Percentiles rank a stretch among this genome's conserved stretches.
Conservation (phyloP, 2,797 vertebrate genomes). For the Trachops cirrhosus region DNA sequence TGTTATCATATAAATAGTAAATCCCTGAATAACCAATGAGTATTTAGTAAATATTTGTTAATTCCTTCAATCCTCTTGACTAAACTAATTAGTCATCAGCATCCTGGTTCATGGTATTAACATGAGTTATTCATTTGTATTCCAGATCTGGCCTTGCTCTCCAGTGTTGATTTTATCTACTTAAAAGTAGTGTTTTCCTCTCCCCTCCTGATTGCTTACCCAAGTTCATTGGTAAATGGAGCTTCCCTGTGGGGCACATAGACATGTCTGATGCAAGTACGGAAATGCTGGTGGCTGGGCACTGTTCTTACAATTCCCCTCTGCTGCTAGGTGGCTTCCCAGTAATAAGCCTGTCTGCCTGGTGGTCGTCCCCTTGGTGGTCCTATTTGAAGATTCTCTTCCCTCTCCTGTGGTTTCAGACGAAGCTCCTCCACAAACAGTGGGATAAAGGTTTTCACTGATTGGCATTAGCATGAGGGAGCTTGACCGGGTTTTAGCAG, state of each 20-base stretch:
- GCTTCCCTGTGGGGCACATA: background rate
- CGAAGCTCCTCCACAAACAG: slow-evolving; percentile 77
- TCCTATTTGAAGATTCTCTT: slow-evolving; percentile 84
- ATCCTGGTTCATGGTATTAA: background rate
- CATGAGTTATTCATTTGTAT: background rate
- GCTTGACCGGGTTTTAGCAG: slow-evolving; percentile 62
- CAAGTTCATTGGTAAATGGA: background rate
- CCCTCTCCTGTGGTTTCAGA: slow-evolving; percentile 81
- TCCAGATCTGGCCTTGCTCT: background rate
- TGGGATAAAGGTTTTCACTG: slow-evolving; percentile 82
- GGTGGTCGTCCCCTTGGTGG: slow-evolving; percentile 84
- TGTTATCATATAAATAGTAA: background rate
- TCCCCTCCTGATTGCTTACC: fast-evolving
- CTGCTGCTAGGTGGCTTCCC: slow-evolving; percentile 78
- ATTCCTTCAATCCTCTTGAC: background rate
- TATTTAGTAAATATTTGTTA: background rate
- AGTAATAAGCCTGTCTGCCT: slow-evolving; percentile 78
- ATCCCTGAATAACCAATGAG: background rate
- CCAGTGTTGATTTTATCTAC: background rate
- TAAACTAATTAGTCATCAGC: background rate
- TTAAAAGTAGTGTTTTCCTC: background rate
- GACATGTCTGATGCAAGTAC: fast-evolving
- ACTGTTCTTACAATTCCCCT: slow-evolving; percentile 30
- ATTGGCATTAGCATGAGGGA: slow-evolving; percentile 74
- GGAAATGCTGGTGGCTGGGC: background rate